phyloP scores from a whole-genome alignment of 37 sponge, comb jelly and placozoan species.

The Bolinopsis microptera region DNA sequence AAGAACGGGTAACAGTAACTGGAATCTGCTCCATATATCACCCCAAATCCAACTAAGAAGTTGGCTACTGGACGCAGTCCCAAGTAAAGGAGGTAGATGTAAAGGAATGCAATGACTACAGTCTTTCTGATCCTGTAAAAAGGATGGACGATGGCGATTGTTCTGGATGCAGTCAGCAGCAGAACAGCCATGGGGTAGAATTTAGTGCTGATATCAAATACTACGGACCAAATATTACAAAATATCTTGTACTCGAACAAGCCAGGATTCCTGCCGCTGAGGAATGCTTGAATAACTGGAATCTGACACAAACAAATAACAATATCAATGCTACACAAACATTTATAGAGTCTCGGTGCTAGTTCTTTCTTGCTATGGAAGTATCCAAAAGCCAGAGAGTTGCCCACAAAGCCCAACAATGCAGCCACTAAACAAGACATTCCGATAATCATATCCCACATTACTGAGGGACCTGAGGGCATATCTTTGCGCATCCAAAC shows the following conservation, averaged over 20 bases:
- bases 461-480: neutral
- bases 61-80: neutral
- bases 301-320: neutral
- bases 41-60: neutral
- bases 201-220: neutral
- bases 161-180: neutral
- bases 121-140: neutral
- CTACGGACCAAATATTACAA: neutral
- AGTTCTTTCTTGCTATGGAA: neutral
- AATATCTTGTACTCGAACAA: neutral
- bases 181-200: neutral
- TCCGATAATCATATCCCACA: neutral
- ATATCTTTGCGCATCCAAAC: neutral
- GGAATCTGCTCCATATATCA: neutral
- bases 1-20: neutral
- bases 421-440: neutral
- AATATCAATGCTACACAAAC: neutral
- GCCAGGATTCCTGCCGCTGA: neutral
- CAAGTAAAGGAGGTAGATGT: neutral
- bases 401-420: neutral
- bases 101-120: neutral
- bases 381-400: neutral
- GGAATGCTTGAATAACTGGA: neutral
- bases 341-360: neutral
- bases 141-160: neutral